These are phyloP conservation scores for Chloroceryle amazona DNA, from an alignment of 2,797 vertebrate genomes.

Conservation along the genomic window DNA sequence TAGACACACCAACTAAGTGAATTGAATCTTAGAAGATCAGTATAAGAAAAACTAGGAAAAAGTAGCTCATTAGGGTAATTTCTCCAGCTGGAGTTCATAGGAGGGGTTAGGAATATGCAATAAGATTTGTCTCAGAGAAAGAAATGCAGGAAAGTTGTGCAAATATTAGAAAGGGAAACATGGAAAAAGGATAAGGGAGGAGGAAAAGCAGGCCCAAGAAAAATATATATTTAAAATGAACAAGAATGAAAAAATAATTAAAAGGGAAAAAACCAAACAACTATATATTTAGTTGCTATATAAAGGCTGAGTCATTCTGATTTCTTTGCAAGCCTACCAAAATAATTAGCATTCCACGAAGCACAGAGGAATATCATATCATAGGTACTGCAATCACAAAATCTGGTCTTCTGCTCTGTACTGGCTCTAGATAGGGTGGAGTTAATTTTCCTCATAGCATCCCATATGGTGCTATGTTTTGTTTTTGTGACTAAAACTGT, in stretches of 20 bases:
- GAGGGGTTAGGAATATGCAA: background rate
- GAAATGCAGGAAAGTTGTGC: background rate
- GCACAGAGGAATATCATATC: background rate
- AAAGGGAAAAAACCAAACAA: background rate
- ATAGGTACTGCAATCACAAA: background rate
- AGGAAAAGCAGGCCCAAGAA: background rate
- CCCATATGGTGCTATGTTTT: background rate
- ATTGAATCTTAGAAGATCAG: background rate
- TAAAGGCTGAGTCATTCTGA: background rate
- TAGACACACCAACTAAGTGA: background rate
- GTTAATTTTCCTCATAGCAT: background rate
- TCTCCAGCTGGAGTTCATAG: background rate
- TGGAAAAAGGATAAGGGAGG: background rate
- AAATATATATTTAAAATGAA: background rate
- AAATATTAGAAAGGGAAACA: background rate
- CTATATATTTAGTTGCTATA: background rate
- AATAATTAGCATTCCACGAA: background rate
- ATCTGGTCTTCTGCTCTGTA: background rate
- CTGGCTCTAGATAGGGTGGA: background rate
- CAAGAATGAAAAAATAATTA: background rate
- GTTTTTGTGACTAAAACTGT: background rate
- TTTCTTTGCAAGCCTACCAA: background rate
- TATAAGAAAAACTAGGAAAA: background rate
- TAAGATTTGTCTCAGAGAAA: background rate
- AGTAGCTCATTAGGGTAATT: background rate